Conservation (phyloP, 2,113 vertebrate genomes). For the Illadopsis cleaveri region DNA sequence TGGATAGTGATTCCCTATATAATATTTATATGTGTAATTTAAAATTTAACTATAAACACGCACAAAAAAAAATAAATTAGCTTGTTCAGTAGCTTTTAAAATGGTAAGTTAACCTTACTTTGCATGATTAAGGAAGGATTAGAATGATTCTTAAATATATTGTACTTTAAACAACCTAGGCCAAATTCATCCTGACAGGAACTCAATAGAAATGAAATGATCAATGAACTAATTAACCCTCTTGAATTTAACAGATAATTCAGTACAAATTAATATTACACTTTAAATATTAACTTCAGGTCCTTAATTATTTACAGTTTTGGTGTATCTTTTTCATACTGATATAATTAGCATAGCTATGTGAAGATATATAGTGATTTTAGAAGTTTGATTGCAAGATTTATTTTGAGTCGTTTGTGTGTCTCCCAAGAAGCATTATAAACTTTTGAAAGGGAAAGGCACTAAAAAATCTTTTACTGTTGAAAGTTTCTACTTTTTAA, state of each 20-base stretch:
- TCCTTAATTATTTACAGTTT: not conserved
- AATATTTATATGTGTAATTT: not conserved
- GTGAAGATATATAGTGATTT: not conserved
- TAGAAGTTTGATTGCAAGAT: not conserved
- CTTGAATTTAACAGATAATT: not conserved
- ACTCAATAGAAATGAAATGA: not conserved
- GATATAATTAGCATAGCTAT: not conserved
- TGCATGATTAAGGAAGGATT: not conserved
- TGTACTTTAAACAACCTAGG: not conserved
- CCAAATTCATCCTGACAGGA: not conserved
- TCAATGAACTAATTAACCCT: not conserved
- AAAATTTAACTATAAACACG: not conserved
- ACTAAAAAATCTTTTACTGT: not conserved
- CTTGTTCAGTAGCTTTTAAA: not conserved
- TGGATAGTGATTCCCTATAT: not conserved
- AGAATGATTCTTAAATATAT: not conserved
- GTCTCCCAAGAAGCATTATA: not conserved
- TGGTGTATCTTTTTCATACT: not conserved
- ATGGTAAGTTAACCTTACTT: not conserved
- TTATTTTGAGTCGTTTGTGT: not conserved
- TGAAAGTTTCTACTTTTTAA: not conserved
- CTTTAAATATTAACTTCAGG: not conserved
- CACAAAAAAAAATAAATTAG: not conserved
- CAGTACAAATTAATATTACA: not conserved
- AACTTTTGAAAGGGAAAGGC: not conserved